Evolutionary conservation across 2,888 invertebrate species (phyloP).

Genomic region (Philonicus albiceps): DNA sequence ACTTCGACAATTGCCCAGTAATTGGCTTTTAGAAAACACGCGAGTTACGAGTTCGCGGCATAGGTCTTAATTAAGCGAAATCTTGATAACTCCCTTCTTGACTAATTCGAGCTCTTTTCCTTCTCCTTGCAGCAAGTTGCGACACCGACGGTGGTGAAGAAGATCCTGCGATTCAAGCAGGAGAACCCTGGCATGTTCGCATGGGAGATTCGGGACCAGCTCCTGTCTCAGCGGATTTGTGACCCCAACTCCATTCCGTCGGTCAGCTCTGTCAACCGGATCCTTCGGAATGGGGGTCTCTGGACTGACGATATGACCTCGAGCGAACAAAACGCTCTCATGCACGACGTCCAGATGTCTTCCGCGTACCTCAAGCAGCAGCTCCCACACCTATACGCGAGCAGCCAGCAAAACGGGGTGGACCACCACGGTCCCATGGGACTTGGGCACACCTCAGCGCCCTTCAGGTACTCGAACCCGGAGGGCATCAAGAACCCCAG

Average conservation of each 20-base stretch:
- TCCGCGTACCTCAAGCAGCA: slow-evolving; percentile 62
- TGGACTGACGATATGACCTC: slow-evolving; percentile 73
- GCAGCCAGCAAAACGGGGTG: not conserved
- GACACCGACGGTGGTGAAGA: slow-evolving; percentile 93
- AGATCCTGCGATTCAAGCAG: slow-evolving; percentile 91
- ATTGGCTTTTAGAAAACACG: not conserved
- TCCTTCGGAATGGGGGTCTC: slow-evolving; percentile 85
- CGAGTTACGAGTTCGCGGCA: not conserved
- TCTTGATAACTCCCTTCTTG: not conserved
- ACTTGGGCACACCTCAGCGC: not conserved
- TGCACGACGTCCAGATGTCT: slow-evolving; percentile 52
- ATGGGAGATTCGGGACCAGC: slow-evolving; percentile 93
- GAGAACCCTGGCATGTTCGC: slow-evolving; percentile 97
- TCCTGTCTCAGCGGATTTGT: slow-evolving; percentile 88
- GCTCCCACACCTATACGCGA: slow-evolving; percentile 52
- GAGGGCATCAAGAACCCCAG: slow-evolving; percentile 43
- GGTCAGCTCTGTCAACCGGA: slow-evolving; percentile 93
- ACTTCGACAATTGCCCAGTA: not conserved
- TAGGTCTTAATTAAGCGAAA: not conserved
- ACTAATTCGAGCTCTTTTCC: slow-evolving; percentile 17
- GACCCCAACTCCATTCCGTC: slow-evolving; percentile 92
- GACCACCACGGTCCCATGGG: not conserved
- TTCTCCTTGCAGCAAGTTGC: slow-evolving; percentile 81
- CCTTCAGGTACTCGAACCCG: slow-evolving; percentile 20
- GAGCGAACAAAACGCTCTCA: slow-evolving; percentile 59